A percentile compares a stretch with the other conserved stretches of the same genome.
These are phyloP conservation scores for Peromyscus californicus DNA, from an alignment of 2,113 vertebrate genomes.

Conservation along the genomic window DNA sequence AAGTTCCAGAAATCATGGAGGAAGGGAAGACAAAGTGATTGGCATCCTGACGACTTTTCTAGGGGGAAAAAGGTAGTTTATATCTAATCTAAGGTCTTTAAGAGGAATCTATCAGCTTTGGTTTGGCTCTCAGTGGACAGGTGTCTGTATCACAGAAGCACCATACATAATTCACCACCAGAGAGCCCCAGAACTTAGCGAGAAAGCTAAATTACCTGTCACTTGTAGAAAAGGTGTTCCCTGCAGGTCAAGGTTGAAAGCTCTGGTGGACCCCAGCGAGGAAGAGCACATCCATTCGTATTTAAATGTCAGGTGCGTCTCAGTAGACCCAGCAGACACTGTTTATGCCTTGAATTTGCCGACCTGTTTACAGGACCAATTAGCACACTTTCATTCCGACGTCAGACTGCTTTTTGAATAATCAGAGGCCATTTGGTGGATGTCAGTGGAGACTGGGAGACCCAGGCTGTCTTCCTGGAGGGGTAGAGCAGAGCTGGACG, in stretches of 20 bases:
- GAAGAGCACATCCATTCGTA: conserved; percentile 58
- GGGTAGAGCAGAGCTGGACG: background rate
- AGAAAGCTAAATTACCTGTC: conserved; percentile 90
- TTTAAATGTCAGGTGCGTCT: conserved; percentile 73
- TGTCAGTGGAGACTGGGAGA: background rate
- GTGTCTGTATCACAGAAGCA: conserved; percentile 84
- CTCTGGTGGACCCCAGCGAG: conserved; percentile 74
- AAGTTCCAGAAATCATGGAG: conserved; percentile 35
- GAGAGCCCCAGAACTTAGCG: conserved; percentile 88
- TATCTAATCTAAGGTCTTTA: conserved; percentile 78
- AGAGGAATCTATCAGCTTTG: conserved; percentile 84
- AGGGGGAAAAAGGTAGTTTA: conserved; percentile 51
- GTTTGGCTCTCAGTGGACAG: conserved; percentile 83
- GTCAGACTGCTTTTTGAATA: conserved; percentile 66
- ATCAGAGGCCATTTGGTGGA: conserved; percentile 54
- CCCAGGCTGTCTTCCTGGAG: conserved; percentile 68
- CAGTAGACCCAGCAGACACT: conserved; percentile 47
- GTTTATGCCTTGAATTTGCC: conserved; percentile 40
- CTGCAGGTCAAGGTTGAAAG: conserved; percentile 89
- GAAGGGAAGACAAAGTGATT: conserved; percentile 1
- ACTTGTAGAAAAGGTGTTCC: conserved; percentile 85
- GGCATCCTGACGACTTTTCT: conserved; percentile 76
- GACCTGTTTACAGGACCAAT: conserved; percentile 59
- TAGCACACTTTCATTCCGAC: conserved; percentile 27
- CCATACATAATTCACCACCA: conserved; percentile 91